Evolutionary conservation across 1,140 invertebrate genomes (phyloP).

Genomic region (Spodoptera frugiperda): DNA sequence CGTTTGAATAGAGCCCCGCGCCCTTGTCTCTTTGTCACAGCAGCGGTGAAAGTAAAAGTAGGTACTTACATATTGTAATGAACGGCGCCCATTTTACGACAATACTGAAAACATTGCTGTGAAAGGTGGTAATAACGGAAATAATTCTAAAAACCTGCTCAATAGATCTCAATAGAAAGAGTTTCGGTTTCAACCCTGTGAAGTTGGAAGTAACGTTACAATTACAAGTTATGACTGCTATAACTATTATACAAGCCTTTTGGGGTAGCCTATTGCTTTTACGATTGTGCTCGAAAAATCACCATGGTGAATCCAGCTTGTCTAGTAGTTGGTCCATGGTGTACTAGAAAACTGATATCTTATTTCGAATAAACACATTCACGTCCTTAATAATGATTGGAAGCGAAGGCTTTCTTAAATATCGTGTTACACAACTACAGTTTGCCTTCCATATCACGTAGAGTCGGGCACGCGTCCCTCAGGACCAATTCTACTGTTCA

Average conservation of each 20-base stretch:
- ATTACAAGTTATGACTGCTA: constrained; percentile 1
- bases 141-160: constrained; percentile 6
- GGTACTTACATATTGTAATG: neutral
- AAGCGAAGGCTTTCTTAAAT: neutral
- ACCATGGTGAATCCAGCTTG: neutral
- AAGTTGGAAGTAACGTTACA: neutral
- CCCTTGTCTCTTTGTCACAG: constrained; percentile 38
- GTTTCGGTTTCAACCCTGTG: constrained; percentile 18
- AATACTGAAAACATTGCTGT: constrained; percentile 4
- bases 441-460: constrained; percentile 4
- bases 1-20: constrained; percentile 35
- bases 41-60: constrained; percentile 44
- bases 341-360: neutral
- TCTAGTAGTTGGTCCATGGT: neutral
- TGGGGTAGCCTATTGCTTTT: too few species aligned
- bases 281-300: neutral
- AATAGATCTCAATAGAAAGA: neutral
- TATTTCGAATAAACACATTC: constrained; percentile 28
- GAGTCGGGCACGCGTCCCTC: neutral
- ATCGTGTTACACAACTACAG: constrained; percentile 27
- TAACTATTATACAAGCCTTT: neutral
- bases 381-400: constrained; percentile 31
- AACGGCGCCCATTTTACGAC: constrained; percentile 32
- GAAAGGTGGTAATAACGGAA: constrained; percentile 8
- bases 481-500: too few species aligned